Base-by-base conservation (phyloP, 2,797 vertebrate genomes). In the Ctenochaetus hawaiiensis region DNA sequence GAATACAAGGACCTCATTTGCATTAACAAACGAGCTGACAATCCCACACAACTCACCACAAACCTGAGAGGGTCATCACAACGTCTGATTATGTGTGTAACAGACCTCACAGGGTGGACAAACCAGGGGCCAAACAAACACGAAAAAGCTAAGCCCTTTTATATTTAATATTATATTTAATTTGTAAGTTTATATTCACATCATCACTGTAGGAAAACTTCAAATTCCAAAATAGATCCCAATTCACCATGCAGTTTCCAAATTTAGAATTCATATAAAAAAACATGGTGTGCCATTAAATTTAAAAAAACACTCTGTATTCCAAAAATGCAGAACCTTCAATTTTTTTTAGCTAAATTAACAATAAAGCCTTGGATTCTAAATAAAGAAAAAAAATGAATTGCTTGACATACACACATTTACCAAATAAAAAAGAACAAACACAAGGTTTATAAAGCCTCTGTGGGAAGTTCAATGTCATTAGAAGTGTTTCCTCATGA, bases 401-500 rank as follows among this genome's bases (percentile, higher is more conserved):
- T 51, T 34, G 59, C 49, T 43, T 41, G 16, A 64, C 64, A 48
- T 54, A 47, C 52, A 39, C 43, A 47, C 12, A 62, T 22, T 34
- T 60, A 58, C 22, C 30, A 20, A 52, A 8, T 70, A 68, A 45
- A 63, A 71, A 41, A 54, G 58, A 78, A 67, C 59, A 67, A 71
- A 79, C 54, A 53, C 64, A 74, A 75, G 54, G 77, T 78, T 84
- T 80, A 77, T 43, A 18, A 18, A 54, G 54, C 43, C 77, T 71
- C 74, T 83, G 51, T 48, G 64, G 58, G 67, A 81, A 78, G 80
- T 81, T 87, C 68, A 77, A 52, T 85, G 75, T 83, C 86, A 88
- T 88, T 87, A 86, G 54, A 81, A 81, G 59, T 70, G 82, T 82
- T 85, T 88, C 61, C 69, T 87, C 75, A 77, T 87, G 81, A 91